phyloP scores from a whole-genome alignment of 1,140 invertebrate species.

The Pseudomyrmex flavicornis region DNA sequence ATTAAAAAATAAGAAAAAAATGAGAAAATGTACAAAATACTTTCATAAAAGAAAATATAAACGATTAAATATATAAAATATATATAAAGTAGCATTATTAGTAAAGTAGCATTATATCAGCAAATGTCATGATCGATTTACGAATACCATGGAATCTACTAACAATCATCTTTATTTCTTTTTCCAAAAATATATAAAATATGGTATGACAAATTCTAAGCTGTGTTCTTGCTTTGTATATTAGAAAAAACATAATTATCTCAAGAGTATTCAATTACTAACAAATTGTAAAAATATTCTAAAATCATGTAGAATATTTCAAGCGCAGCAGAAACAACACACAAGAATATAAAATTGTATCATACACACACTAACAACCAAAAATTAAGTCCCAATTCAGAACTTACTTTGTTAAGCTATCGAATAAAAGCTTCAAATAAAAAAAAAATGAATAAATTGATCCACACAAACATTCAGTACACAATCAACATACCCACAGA shows the following conservation, averaged over 20 bases:
- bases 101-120: constrained; percentile 22
- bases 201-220: not conserved
- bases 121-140: constrained; percentile 6
- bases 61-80: not conserved
- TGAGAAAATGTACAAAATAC: constrained; percentile 24
- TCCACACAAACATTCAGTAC: constrained; percentile 63
- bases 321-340: not conserved
- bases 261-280: not conserved
- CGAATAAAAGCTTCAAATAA: constrained; percentile 11
- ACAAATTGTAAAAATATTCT: constrained; percentile 20
- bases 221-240: not conserved
- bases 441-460: constrained; percentile 35
- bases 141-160: not conserved
- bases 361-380: not conserved
- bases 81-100: constrained; percentile 42
- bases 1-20: constrained; percentile 23
- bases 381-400: constrained; percentile 17
- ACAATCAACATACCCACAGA: constrained; percentile 82
- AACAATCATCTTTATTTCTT: not conserved
- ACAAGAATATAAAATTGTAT: not conserved
- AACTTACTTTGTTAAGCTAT: constrained; percentile 32
- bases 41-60: not conserved
- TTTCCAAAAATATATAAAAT: not conserved
- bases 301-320: constrained; percentile 5
- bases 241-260: not conserved